Percentiles rank a stretch among this genome's conserved stretches.
Conservation (phyloP, 92 coral and sea anemone genomes). For the Epizoanthus scotinus region DNA sequence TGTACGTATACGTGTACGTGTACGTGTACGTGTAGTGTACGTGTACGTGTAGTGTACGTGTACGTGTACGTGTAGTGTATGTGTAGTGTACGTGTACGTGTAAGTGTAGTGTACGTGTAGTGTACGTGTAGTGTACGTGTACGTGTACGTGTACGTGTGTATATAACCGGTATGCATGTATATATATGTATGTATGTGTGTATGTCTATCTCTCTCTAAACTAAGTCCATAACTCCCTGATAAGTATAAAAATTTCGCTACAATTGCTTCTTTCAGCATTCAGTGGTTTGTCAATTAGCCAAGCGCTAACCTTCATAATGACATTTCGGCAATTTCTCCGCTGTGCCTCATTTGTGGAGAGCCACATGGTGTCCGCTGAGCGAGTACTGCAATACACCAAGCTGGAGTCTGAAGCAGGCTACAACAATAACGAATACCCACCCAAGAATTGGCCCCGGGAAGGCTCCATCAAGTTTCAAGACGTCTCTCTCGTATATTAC, state of each 20-base stretch:
- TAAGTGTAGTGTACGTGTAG: too few relatives aligned
- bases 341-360: conserved; percentile 23
- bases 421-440: conserved; percentile 20
- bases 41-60: too few relatives aligned
- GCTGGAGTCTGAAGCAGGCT: neutral
- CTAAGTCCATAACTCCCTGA: neutral
- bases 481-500: conserved; percentile 19
- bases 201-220: too few relatives aligned
- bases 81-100: too few relatives aligned
- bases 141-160: too few relatives aligned
- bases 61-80: too few relatives aligned
- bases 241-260: neutral
- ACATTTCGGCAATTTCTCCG: conserved; percentile 31
- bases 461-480: conserved; percentile 22
- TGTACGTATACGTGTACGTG: too few relatives aligned
- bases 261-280: conserved; percentile 19
- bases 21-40: too few relatives aligned
- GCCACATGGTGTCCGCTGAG: conserved; percentile 41
- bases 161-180: too few relatives aligned
- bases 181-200: too few relatives aligned
- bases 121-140: too few relatives aligned
- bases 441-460: conserved; percentile 36
- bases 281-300: conserved; percentile 37
- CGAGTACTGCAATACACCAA: conserved; percentile 34
- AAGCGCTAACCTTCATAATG: conserved; percentile 30